A percentile compares a stretch with the other conserved stretches of the same genome.
Conservation (phyloP, 2,113 vertebrate genomes). For the Myrmecobius fasciatus region DNA sequence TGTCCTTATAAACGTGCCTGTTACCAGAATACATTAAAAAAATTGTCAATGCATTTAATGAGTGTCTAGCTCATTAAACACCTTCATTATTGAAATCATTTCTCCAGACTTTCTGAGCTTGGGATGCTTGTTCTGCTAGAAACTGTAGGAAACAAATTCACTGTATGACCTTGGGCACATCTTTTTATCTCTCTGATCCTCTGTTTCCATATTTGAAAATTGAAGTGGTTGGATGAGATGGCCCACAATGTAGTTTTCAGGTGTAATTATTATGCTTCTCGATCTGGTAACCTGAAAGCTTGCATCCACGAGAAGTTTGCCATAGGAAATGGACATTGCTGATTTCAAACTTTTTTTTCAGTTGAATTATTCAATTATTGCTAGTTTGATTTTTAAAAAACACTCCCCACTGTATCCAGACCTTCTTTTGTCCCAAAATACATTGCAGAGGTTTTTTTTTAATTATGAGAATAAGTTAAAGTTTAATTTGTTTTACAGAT, state of each 20-base stretch:
- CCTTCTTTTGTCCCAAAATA: neutral
- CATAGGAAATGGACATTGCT: neutral
- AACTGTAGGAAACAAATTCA: neutral
- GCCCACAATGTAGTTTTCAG: neutral
- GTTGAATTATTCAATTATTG: neutral
- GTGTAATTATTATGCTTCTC: neutral
- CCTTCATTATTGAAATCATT: neutral
- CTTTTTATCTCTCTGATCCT: neutral
- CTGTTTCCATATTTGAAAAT: neutral
- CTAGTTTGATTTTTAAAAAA: neutral
- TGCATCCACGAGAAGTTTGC: neutral
- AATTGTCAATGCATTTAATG: conserved; percentile 3
- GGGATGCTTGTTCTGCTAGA: neutral
- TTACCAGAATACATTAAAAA: neutral
- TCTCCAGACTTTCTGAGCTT: neutral
- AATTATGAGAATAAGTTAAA: neutral
- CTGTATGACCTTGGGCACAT: neutral
- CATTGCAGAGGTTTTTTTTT: neutral
- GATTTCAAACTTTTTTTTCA: neutral
- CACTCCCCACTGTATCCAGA: neutral
- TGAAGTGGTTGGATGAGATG: neutral
- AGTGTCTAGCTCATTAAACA: neutral
- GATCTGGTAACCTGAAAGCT: neutral
- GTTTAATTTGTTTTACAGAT: neutral
- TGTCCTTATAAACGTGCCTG: neutral